Conservation (phyloP, 2,113 vertebrate genomes). For the Gila orcuttii region DNA sequence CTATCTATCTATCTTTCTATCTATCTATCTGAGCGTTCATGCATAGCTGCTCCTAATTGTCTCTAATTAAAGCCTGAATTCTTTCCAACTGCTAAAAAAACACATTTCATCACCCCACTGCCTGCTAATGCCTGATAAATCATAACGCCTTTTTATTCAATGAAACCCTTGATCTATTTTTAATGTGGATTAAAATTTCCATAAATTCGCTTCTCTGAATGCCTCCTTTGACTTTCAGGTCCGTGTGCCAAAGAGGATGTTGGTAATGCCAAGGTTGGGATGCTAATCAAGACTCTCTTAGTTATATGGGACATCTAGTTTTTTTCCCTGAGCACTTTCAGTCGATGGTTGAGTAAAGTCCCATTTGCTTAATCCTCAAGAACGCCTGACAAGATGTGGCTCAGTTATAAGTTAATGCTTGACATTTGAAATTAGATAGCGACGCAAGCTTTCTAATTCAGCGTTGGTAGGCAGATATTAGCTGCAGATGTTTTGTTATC, state of each 20-base stretch:
- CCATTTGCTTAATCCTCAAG: constrained; percentile 51
- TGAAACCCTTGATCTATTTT: constrained; percentile 58
- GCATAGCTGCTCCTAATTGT: constrained; percentile 15
- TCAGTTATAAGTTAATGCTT: constrained; percentile 36
- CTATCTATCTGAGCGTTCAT: background rate
- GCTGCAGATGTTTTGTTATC: constrained; percentile 27
- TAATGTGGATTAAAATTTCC: constrained; percentile 40
- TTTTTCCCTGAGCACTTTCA: constrained; percentile 21
- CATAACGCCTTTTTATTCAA: constrained; percentile 28
- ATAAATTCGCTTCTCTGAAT: constrained; percentile 32
- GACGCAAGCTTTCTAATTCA: constrained; percentile 8
- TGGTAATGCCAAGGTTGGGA: background rate
- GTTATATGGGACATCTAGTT: background rate
- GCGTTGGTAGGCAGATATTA: constrained; percentile 31
- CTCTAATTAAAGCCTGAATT: constrained; percentile 44
- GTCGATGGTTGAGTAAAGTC: constrained; percentile 38
- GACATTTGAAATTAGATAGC: constrained; percentile 52
- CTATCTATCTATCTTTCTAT: background rate
- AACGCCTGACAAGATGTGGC: constrained; percentile 26
- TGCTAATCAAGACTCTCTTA: constrained; percentile 16
- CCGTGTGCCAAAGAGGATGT: constrained; percentile 22
- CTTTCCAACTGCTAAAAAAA: constrained; percentile 17
- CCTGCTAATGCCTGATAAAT: constrained; percentile 10
- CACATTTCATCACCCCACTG: constrained; percentile 21
- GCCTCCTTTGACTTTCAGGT: constrained; percentile 22